Evolutionary conservation across 2,888 invertebrate genomes (phyloP).

Genomic region (Volucella inflata): DNA sequence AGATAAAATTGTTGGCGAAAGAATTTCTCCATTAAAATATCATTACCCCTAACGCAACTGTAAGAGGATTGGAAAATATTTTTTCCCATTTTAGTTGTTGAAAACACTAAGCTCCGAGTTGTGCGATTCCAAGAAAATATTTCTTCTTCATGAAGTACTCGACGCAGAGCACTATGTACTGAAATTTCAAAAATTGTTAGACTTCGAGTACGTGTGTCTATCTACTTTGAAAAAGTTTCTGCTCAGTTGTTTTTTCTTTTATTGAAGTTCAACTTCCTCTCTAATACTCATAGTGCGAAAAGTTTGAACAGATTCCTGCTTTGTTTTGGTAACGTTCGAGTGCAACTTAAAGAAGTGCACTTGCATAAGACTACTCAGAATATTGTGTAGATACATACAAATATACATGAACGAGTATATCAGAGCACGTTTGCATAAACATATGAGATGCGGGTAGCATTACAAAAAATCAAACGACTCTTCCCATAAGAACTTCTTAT

Average conservation of each 20-base stretch:
- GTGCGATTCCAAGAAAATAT: not conserved
- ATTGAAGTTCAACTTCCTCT: slow-evolving; percentile 11
- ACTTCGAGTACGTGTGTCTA: not conserved
- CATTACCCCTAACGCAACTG: slow-evolving; percentile 23
- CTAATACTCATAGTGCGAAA: slow-evolving; percentile 45
- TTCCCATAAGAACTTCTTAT: slow-evolving; percentile 1
- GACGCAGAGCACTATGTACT: not conserved
- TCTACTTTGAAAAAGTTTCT: slow-evolving; percentile 15
- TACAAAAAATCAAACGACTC: slow-evolving; percentile 6
- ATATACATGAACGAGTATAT: not conserved
- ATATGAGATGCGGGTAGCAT: not conserved
- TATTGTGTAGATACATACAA: not conserved
- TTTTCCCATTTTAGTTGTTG: not conserved
- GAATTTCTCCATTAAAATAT: slow-evolving; percentile 51
- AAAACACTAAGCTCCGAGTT: not conserved
- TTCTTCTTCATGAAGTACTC: slow-evolving; percentile 16
- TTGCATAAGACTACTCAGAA: too few relatives aligned
- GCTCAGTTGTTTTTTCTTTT: not conserved
- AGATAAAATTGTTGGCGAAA: slow-evolving; percentile 4
- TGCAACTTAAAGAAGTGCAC: too few relatives aligned
- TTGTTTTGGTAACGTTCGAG: not conserved
- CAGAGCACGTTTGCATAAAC: not conserved
- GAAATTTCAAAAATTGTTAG: not conserved
- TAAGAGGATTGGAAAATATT: slow-evolving; percentile 19
- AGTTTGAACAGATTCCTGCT: slow-evolving; percentile 27